Evolutionary conservation across 2,113 vertebrate species (phyloP), one percentile per base, ranked within the genome.

Genomic region (Ardeotis arabs): DNA sequence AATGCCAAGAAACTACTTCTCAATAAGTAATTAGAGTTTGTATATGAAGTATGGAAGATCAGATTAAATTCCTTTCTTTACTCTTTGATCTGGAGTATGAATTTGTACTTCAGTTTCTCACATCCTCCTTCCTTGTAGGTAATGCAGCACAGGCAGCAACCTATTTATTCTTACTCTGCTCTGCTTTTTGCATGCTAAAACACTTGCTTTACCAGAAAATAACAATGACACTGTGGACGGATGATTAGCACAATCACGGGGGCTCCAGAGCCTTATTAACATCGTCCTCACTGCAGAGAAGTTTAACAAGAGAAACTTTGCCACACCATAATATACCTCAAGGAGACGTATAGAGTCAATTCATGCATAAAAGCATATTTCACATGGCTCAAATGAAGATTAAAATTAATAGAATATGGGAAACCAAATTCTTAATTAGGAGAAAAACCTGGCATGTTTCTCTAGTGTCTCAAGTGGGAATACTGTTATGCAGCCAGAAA

Each of bases 251-350:
- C 70, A 85, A 83, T 92, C 2, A 5, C 50, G 58, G 76, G n/a
- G 68, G 59, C 33, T 90, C 53, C 83, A 93, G 39, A 62, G 79
- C 66, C 67, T 95, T 63, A 88, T 92, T 96, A 95, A 82, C 62
- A 91, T 73, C 78, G 66, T 73, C 49, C 72, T 93, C 33, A 31
- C 24, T 73, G 66, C 49, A 87, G 33, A 91, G 69, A 78, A 63
- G 35, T 83, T 91, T 82, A 87, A 83, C 55, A 82, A 81, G 66
- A 81, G 31, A 81, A 52, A 60, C 18, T 82, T 72, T 60, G 33
- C 29, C 78, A 90, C 53, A 45, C 35, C 29, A 39, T 64, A 31
- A 66, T 80, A 73, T 35, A 85, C 29, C 67, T 90, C 85, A 83
- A 91, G 91, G 75, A 97, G 58, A 93, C 62, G 75, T 44, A 60